Conservation (phyloP, 2,113 vertebrate species). For the Empidonax alnorum region DNA sequence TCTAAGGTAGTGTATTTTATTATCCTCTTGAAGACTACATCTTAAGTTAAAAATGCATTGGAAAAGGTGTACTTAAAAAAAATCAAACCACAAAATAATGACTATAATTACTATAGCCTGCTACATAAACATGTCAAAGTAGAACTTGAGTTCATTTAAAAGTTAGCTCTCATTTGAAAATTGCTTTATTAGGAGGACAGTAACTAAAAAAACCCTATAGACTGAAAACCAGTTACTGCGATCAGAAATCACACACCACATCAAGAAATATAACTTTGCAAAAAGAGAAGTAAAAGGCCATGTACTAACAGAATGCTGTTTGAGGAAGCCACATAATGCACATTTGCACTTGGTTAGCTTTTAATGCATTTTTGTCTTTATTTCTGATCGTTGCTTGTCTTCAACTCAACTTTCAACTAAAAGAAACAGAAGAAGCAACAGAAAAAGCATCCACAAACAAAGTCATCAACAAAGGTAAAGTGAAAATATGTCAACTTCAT, state of each 20-base stretch:
- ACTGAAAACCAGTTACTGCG: background rate
- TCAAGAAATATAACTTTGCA: background rate
- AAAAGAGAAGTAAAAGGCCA: background rate
- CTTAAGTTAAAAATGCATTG: background rate
- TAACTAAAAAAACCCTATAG: background rate
- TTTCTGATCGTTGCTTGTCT: background rate
- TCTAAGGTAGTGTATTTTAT: background rate
- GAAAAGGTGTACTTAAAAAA: background rate
- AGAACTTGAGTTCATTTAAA: background rate
- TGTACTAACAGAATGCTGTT: background rate
- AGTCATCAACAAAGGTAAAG: background rate
- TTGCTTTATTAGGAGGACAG: background rate
- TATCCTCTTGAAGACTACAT: conserved; percentile 5
- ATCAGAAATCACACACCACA: background rate
- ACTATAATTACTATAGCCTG: background rate
- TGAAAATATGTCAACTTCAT: background rate
- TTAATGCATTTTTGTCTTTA: background rate
- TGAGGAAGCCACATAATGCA: background rate
- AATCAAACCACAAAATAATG: background rate
- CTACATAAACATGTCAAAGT: background rate
- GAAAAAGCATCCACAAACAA: background rate
- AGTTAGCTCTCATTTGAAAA: background rate
- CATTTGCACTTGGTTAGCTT: background rate
- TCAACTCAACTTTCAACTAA: background rate
- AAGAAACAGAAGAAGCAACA: background rate